These are phyloP conservation scores for Baronia brevicornis DNA, from an alignment of 2,888 invertebrate genomes.

Conservation along the genomic window DNA sequence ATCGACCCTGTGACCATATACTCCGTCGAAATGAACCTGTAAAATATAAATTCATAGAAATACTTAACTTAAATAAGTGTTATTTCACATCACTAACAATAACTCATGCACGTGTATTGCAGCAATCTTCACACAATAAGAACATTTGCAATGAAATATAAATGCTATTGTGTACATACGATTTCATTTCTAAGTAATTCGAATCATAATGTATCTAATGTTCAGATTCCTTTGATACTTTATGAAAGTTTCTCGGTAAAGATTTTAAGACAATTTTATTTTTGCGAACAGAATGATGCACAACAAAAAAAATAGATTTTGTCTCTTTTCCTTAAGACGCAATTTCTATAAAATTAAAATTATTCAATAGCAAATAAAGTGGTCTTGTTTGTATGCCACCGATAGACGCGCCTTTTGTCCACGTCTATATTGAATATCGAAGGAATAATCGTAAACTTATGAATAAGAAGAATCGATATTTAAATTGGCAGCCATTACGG, in stretches of 20 bases:
- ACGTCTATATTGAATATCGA: constrained; percentile 57
- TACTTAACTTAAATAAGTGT: no score
- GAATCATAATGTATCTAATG: constrained; percentile 34
- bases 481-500: constrained; percentile 41
- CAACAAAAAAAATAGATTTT: constrained; percentile 4
- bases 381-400: constrained; percentile 9
- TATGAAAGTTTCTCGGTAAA: constrained; percentile 41
- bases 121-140: constrained; percentile 14
- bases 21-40: no score
- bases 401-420: constrained; percentile 38
- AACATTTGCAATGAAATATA: constrained; percentile 9
- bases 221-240: constrained; percentile 36
- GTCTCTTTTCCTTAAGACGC: neutral
- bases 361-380: constrained; percentile 1
- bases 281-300: no score
- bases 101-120: constrained; percentile 3
- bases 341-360: neutral
- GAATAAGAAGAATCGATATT: constrained; percentile 50
- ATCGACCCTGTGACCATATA: no score
- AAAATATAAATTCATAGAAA: no score
- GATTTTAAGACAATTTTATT: constrained; percentile 20
- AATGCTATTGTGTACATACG: constrained; percentile 10
- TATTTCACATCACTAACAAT: constrained; percentile 6
- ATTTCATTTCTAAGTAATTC: constrained; percentile 10
- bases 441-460: constrained; percentile 59